Evolutionary conservation across 2,113 vertebrate species (phyloP).

Genomic region (Muscicapa adusta): DNA sequence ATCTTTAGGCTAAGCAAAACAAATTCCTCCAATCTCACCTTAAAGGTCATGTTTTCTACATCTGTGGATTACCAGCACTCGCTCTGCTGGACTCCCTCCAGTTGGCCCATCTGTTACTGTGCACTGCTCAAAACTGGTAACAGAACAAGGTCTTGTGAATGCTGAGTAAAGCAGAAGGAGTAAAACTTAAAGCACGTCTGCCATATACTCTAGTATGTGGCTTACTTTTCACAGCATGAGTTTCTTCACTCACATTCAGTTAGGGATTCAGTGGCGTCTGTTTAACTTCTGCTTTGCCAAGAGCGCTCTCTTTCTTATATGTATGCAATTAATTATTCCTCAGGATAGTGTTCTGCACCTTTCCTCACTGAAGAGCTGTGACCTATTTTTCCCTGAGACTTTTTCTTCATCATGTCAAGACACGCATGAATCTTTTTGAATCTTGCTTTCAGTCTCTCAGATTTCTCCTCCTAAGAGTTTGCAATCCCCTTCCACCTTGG

Average conservation of each 20-base stretch:
- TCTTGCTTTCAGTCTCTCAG: not conserved
- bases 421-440: not conserved
- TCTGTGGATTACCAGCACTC: constrained; percentile 3
- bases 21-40: constrained; percentile 21
- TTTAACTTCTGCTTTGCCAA: constrained; percentile 49
- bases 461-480: not conserved
- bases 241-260: constrained; percentile 19
- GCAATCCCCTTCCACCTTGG: not conserved
- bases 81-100: constrained; percentile 28
- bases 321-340: constrained; percentile 50
- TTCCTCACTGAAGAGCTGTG: not conserved
- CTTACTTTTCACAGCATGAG: constrained; percentile 24
- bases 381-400: not conserved
- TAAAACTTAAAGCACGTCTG: not conserved
- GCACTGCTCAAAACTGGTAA: constrained; percentile 8
- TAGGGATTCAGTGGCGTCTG: constrained; percentile 10
- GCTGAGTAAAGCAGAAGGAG: constrained; percentile 40
- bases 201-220: constrained; percentile 1
- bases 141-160: constrained; percentile 22
- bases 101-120: constrained; percentile 31
- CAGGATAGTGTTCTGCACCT: not conserved
- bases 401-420: not conserved
- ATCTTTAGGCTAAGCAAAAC: not conserved
- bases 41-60: constrained; percentile 38
- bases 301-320: not conserved